Evolutionary conservation across 2,888 invertebrate genomes (phyloP), one percentile per base, ranked within the genome.

Genomic region (Kryphioiulus occultus): DNA sequence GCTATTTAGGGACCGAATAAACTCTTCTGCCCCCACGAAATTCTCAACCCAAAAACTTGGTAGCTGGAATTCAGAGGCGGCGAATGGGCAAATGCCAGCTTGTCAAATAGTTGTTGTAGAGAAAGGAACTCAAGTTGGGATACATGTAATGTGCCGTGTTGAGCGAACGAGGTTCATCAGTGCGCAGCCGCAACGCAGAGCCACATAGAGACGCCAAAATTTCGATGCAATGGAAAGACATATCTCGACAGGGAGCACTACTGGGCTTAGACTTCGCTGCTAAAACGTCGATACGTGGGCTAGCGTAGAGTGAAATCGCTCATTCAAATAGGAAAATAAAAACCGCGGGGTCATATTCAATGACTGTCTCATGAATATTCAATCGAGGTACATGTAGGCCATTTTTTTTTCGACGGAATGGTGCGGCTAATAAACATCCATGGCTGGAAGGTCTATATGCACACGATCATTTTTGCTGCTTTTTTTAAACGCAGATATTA

Each of bases 141-240:
- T 68, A 12, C 68, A 68, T 68, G 68, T 26, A 68, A 68, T 26
- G 10, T 7, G 4, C 22, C 22, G 22, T 22, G 10, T 35, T 35
- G 35, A 35, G n/a, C n/a, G 35, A 35, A 35, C 7, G 35, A 35
- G 7, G 3, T 35, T 7, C 0, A 5, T 5, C 22, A 68, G 10
- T 68, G 68, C 68, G 68, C 68, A 68, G 26, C 68, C 22, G 68
- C 68, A 10, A 68, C 5, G 26, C 26, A 22, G 68, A 68, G 68
- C 68, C 68, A 68, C 68, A 22, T 68, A 68, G 68, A 22, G 68
- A 68, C 68, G 68, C 68, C 68, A 68, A 68, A 68, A 68, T 22
- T 22, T n/a, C 59, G 44, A 44, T 15, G 10, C 44, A 15, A 35
- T 3, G 1, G 4, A 44, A 44, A 44, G 44, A 44, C 22, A 7